These are phyloP conservation scores for Caradrina kadenii DNA, from an alignment of 2,888 invertebrate species.

Conservation along the genomic window DNA sequence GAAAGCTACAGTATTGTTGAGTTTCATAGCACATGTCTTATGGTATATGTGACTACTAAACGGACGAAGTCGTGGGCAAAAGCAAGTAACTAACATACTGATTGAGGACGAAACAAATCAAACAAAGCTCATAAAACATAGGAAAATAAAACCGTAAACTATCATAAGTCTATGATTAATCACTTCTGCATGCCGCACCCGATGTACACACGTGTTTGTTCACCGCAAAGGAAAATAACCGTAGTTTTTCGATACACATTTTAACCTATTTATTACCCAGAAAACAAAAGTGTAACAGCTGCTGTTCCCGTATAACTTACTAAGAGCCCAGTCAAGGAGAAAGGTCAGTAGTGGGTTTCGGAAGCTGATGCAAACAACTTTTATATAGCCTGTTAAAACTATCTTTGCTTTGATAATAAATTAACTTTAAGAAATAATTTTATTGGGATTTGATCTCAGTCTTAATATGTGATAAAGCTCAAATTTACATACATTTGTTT, in stretches of 20 bases:
- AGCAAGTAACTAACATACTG: too few species aligned
- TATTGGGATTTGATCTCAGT: too few species aligned
- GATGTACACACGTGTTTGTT: background rate
- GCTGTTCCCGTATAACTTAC: conserved; percentile 20
- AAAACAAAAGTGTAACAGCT: conserved; percentile 29
- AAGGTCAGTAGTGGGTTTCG: conserved; percentile 16
- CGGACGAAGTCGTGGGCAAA: too few species aligned
- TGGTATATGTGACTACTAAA: too few species aligned
- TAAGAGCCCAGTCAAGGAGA: conserved; percentile 12
- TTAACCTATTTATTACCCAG: conserved; percentile 11
- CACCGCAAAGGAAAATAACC: background rate
- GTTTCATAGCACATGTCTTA: too few species aligned
- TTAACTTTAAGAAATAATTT: too few species aligned
- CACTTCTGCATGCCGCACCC: background rate
- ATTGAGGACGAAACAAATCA: background rate
- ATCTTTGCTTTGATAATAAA: background rate
- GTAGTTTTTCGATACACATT: conserved; percentile 5
- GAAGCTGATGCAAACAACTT: conserved; percentile 8
- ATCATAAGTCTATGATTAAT: conserved; percentile 5
- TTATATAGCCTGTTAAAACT: background rate
- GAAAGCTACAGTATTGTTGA: too few species aligned
- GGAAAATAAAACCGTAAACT: background rate
- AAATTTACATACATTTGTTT: too few species aligned
- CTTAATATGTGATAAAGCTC: too few species aligned
- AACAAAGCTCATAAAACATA: background rate